phyloP scores from a whole-genome alignment of 2,888 invertebrate genomes.

The Erebia palarica region DNA sequence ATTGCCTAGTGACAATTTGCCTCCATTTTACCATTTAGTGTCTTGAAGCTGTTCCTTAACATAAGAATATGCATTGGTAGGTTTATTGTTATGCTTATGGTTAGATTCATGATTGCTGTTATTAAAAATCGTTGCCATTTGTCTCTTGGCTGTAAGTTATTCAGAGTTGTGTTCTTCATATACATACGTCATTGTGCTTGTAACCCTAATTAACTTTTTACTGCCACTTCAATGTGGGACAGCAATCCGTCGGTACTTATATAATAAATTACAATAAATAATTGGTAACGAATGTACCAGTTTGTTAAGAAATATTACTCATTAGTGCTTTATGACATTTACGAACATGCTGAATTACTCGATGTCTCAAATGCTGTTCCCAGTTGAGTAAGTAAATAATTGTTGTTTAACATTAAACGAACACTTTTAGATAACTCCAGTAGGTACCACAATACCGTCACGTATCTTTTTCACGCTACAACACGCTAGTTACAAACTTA shows the following conservation, averaged over 20 bases:
- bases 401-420: neutral
- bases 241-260: constrained; percentile 16
- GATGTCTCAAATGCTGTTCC: constrained; percentile 1
- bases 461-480: neutral
- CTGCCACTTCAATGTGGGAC: constrained; percentile 33
- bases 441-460: neutral
- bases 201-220: constrained; percentile 28
- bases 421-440: neutral
- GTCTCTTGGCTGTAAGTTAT: neutral
- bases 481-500: neutral
- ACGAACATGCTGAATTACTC: constrained; percentile 4
- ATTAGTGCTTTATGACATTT: constrained; percentile 32
- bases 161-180: neutral
- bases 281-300: constrained; percentile 33
- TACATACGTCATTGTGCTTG: neutral
- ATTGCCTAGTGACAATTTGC: too few species aligned
- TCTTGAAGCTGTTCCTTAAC: too few species aligned
- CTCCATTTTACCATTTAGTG: too few species aligned
- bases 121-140: neutral
- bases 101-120: too few species aligned
- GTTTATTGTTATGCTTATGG: too few species aligned
- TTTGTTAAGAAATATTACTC: constrained; percentile 36
- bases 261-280: constrained; percentile 37
- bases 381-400: constrained; percentile 3
- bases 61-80: too few species aligned